Conservation (phyloP, 2,888 invertebrate genomes). For the Cryptus viduatorius region DNA sequence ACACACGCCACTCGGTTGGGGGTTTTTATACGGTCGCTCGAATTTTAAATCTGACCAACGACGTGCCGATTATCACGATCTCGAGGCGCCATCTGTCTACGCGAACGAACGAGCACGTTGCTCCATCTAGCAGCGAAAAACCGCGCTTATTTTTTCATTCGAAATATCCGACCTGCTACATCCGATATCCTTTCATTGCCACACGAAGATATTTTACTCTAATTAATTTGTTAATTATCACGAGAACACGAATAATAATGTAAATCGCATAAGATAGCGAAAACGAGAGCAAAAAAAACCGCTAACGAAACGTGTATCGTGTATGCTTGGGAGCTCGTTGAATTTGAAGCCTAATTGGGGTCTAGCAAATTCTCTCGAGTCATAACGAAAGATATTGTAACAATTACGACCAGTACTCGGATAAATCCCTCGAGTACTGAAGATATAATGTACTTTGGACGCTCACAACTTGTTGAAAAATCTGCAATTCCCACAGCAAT, state of each 20-base stretch:
- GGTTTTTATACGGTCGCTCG: constrained; percentile 27
- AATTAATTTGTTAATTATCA: constrained; percentile 9
- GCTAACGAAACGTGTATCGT: not conserved
- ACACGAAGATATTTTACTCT: not conserved
- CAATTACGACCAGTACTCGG: too few species aligned
- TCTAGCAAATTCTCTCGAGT: too few species aligned
- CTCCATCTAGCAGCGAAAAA: not conserved
- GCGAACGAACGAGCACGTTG: not conserved
- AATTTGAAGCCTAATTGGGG: too few species aligned
- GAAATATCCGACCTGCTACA: not conserved
- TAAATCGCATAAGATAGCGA: too few species aligned
- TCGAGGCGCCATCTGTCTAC: constrained; percentile 33
- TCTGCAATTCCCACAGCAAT: too few species aligned
- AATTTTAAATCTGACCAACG: constrained; percentile 64
- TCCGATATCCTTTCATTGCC: too few species aligned
- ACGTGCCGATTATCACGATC: constrained; percentile 15
- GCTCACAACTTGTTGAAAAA: too few species aligned
- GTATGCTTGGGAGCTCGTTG: too few species aligned
- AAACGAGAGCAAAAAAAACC: not conserved
- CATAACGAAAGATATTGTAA: too few species aligned
- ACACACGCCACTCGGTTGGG: constrained; percentile 37
- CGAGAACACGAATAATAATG: not conserved
- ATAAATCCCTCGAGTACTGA: too few species aligned
- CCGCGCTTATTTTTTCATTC: not conserved
- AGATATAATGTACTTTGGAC: too few species aligned